Evolutionary conservation across 2,888 invertebrate species (phyloP).

Genomic region (Diaprepes abbreviatus): DNA sequence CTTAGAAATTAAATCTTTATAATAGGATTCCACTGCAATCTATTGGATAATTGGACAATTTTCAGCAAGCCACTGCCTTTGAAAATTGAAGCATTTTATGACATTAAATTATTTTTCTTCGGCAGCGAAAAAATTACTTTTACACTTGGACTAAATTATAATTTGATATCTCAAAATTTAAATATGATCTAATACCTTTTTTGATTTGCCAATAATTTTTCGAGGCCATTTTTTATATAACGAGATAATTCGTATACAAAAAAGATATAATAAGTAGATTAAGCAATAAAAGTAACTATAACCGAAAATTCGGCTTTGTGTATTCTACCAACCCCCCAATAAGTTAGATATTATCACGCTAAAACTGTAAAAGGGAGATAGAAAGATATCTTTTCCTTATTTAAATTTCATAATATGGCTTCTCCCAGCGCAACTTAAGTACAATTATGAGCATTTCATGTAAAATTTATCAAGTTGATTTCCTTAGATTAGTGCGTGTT

Average conservation of each 20-base stretch:
- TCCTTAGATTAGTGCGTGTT: slow-evolving; percentile 8
- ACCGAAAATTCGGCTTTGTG: slow-evolving; percentile 13
- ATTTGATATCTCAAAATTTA: no score
- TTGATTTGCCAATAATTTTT: neutral
- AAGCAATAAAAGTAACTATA: slow-evolving; percentile 3
- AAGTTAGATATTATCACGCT: slow-evolving; percentile 15
- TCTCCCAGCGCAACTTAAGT: neutral
- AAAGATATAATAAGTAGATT: neutral
- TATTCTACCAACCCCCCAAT: slow-evolving; percentile 4
- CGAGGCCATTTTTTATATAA: neutral
- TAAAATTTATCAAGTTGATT: slow-evolving; percentile 5
- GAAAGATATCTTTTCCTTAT: slow-evolving; percentile 10
- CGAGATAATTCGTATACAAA: neutral
- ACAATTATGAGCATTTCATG: slow-evolving; percentile 9
- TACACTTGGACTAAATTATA: no score
- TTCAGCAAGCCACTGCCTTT: no score
- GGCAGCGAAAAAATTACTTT: no score
- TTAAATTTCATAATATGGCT: slow-evolving; percentile 15
- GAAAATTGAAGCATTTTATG: no score
- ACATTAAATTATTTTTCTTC: no score
- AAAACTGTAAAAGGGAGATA: slow-evolving; percentile 11
- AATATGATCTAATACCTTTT: no score
- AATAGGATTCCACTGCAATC: no score
- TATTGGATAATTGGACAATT: no score
- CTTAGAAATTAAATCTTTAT: no score